phyloP scores from a whole-genome alignment of 64 coral and sea anemone species.

The Acropora yongei region DNA sequence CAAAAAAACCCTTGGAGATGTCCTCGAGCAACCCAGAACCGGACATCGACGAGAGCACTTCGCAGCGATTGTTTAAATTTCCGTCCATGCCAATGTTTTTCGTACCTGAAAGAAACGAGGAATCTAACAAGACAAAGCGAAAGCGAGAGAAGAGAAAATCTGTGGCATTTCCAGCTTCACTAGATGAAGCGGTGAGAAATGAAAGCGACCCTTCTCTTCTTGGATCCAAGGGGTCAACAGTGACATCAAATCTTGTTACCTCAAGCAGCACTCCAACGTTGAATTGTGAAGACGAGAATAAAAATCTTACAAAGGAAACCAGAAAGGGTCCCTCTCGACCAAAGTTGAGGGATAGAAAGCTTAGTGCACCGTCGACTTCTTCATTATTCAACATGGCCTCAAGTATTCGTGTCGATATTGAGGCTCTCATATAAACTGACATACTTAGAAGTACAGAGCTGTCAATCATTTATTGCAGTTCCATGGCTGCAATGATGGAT shows the following conservation, averaged over 20 bases:
- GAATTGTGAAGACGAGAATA: constrained; percentile 1
- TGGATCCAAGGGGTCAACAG: not conserved
- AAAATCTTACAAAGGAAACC: not conserved
- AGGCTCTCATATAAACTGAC: constrained; percentile 35
- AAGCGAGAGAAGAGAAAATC: constrained; percentile 5
- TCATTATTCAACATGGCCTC: not conserved
- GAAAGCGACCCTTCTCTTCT: not conserved
- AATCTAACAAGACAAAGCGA: not conserved
- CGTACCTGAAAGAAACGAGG: not conserved
- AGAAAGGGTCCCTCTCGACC: not conserved
- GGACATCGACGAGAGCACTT: not conserved
- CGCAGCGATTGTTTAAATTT: constrained; percentile 34
- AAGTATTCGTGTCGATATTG: constrained; percentile 24
- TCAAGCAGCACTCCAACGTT: not conserved
- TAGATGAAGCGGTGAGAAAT: not conserved
- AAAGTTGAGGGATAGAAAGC: not conserved
- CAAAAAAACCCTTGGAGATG: constrained; percentile 2
- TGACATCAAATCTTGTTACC: not conserved
- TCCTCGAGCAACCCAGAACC: constrained; percentile 2
- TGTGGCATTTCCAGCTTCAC: not conserved
- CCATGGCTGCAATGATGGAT: too few species aligned
- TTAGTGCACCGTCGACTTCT: not conserved
- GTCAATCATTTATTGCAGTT: too few species aligned
- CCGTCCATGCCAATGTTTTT: constrained; percentile 49
- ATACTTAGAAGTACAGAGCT: not conserved